These are phyloP conservation scores for Xiphorhynchus erythropygius DNA, from an alignment of 2,797 vertebrate genomes.

Conservation along the genomic window DNA sequence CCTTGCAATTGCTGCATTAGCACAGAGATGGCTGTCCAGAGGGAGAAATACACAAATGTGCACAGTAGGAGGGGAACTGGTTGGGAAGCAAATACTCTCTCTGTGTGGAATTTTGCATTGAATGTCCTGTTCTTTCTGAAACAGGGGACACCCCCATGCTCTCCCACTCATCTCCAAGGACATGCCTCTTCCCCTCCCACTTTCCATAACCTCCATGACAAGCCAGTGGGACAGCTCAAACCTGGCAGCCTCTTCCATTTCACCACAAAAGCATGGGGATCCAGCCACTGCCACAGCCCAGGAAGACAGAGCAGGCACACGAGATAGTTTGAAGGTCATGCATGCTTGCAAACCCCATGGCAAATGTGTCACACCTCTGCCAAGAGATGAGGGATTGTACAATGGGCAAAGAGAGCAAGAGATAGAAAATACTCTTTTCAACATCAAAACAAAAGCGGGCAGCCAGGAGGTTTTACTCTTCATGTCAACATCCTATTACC, in stretches of 20 bases:
- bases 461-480: neutral
- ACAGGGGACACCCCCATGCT: neutral
- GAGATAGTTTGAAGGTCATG: neutral
- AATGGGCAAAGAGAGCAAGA: neutral
- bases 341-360: neutral
- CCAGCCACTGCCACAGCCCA: fast-evolving
- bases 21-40: neutral
- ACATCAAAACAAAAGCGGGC: neutral
- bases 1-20: neutral
- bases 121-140: neutral
- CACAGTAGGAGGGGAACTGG: neutral
- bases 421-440: neutral
- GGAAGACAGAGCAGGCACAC: neutral
- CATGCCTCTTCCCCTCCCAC: neutral
- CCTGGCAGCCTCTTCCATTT: neutral
- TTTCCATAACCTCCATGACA: neutral
- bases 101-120: neutral
- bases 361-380: neutral
- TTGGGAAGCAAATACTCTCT: neutral
- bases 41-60: neutral
- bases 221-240: neutral
- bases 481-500: neutral
- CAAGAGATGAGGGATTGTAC: neutral
- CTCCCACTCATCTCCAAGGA: neutral
- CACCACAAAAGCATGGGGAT: neutral